Conservation (phyloP, 1,140 invertebrate species). For the Hylaeus volcanicus region DNA sequence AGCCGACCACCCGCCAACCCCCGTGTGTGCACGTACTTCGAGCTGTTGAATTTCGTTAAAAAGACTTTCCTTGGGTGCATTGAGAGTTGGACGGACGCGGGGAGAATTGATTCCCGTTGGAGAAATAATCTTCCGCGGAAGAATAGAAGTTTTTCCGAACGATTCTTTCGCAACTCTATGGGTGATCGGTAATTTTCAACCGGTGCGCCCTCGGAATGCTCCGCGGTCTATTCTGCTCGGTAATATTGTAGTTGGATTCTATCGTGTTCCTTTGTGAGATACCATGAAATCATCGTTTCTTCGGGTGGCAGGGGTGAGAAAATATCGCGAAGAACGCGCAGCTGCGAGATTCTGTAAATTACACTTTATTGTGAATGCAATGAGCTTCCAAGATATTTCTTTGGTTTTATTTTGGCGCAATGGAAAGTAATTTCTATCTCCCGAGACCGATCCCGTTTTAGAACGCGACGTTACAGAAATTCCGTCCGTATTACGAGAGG, state of each 20-base stretch:
- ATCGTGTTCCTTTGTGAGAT: slow-evolving; percentile 1
- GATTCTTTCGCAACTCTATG: slow-evolving; percentile 9
- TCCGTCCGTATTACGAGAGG: background rate
- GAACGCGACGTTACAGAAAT: background rate
- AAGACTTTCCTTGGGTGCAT: background rate
- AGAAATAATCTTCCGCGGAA: slow-evolving; percentile 27
- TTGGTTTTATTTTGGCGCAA: too few species aligned
- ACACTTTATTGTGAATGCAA: background rate
- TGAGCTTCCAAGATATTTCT: too few species aligned
- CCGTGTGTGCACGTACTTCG: background rate
- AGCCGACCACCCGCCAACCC: background rate
- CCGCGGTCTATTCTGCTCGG: slow-evolving; percentile 4
- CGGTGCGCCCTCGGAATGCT: background rate
- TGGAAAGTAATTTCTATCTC: background rate
- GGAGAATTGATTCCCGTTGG: slow-evolving; percentile 12
- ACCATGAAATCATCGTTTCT: background rate
- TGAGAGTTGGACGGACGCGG: background rate
- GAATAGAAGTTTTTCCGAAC: slow-evolving; percentile 13
- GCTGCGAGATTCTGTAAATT: slow-evolving; percentile 19
- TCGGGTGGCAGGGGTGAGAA: background rate
- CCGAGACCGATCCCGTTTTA: background rate
- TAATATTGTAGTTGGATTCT: slow-evolving; percentile 3
- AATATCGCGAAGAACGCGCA: background rate
- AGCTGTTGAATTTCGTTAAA: background rate
- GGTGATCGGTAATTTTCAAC: slow-evolving; percentile 26